A percentile compares a stretch with the other conserved stretches of the same genome.
These are phyloP conservation scores for Oncopodura yosiiana DNA, from an alignment of 1,140 invertebrate genomes.

Conservation along the genomic window DNA sequence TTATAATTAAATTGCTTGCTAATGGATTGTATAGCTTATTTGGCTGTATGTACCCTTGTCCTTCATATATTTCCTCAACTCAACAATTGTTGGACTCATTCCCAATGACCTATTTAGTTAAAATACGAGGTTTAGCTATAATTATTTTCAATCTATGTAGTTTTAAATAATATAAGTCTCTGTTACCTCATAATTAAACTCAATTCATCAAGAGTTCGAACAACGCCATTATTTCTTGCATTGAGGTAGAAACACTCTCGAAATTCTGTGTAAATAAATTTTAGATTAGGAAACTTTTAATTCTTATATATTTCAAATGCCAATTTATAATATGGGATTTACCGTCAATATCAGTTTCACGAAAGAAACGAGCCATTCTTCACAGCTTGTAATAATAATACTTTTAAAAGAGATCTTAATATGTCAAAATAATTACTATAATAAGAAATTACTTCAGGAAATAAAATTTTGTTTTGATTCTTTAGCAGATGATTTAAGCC, in stretches of 20 bases:
- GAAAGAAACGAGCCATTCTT: slow-evolving; percentile 43
- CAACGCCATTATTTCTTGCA: slow-evolving; percentile 67
- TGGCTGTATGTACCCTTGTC: slow-evolving; percentile 53
- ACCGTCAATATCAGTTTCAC: slow-evolving; percentile 46
- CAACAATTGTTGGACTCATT: slow-evolving; percentile 82
- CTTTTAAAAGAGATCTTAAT: no score
- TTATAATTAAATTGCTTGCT: slow-evolving; percentile 1
- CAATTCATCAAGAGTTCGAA: slow-evolving; percentile 76
- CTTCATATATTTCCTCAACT: slow-evolving; percentile 74
- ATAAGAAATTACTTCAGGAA: no score
- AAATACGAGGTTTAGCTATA: no score
- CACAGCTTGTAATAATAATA: no score
- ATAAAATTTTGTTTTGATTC: no score
- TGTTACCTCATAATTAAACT: slow-evolving; percentile 84
- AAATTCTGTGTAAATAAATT: slow-evolving; percentile 60
- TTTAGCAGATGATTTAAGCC: no score
- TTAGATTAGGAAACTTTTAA: slow-evolving; percentile 2
- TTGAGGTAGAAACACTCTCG: slow-evolving; percentile 90
- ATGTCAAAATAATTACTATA: no score
- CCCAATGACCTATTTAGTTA: no score
- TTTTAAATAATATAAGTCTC: no score
- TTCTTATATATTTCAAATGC: neutral
- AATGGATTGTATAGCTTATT: neutral
- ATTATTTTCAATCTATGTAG: no score
- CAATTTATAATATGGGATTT: slow-evolving; percentile 25